Evolutionary conservation across 2,113 vertebrate genomes (phyloP).

Genomic region (Centrocercus urophasianus): DNA sequence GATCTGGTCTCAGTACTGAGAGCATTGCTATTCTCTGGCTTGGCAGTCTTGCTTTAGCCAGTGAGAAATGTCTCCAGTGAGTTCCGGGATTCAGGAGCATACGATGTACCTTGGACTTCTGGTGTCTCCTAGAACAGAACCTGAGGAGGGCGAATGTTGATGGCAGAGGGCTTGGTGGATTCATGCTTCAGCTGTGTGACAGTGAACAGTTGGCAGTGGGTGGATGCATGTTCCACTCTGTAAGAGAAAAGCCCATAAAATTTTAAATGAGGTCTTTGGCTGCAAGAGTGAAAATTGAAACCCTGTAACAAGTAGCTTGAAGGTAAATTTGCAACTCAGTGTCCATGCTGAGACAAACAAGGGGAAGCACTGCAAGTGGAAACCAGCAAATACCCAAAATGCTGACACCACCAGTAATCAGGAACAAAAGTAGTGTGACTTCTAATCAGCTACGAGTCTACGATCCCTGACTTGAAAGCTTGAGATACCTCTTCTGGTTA

Average conservation of each 20-base stretch:
- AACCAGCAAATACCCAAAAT: background rate
- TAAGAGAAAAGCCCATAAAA: background rate
- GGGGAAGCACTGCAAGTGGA: background rate
- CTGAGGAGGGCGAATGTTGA: background rate
- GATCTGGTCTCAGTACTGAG: background rate
- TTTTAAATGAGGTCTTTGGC: background rate
- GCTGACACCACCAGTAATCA: background rate
- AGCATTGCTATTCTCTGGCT: background rate
- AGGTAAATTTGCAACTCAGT: background rate
- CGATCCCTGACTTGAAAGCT: background rate
- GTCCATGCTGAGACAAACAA: background rate
- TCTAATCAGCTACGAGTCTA: background rate
- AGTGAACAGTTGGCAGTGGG: background rate
- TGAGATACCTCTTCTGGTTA: background rate
- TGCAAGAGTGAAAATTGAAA: conserved; percentile 1
- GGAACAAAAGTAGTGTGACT: background rate
- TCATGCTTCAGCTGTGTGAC: background rate
- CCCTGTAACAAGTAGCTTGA: background rate
- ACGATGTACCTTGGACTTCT: background rate
- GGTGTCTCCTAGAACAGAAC: background rate
- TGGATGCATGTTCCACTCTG: background rate
- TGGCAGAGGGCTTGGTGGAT: background rate
- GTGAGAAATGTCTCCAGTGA: background rate
- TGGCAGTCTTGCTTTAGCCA: background rate
- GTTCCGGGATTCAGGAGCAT: background rate